phyloP scores from a whole-genome alignment of 2,888 invertebrate genomes.

The Anodontia alba region DNA sequence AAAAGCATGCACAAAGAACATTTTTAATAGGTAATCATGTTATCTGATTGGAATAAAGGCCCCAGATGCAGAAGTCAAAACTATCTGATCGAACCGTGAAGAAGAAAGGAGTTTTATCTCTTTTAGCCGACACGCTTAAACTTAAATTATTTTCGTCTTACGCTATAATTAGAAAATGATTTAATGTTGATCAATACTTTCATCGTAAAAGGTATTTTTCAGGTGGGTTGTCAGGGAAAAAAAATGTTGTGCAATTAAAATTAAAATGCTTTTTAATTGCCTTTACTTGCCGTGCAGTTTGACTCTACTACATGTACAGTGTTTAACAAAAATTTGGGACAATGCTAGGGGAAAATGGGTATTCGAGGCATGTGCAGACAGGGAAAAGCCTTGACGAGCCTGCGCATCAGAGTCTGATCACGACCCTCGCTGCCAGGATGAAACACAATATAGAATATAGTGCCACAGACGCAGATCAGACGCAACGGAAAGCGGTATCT shows the following conservation, averaged over 20 bases:
- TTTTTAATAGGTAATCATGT: constrained; percentile 51
- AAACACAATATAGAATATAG: no score
- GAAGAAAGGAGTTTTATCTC: neutral
- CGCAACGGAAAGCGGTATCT: no score
- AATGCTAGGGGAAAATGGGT: no score
- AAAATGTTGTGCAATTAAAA: neutral
- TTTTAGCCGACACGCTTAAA: constrained; percentile 1
- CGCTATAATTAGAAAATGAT: constrained; percentile 5
- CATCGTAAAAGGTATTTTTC: neutral
- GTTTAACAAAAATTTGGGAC: no score
- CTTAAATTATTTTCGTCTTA: constrained; percentile 1
- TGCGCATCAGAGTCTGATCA: no score
- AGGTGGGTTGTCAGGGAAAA: neutral
- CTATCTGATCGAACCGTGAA: constrained; percentile 5
- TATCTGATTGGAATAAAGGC: constrained; percentile 19
- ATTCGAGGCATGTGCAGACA: no score
- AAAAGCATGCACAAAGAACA: constrained; percentile 50
- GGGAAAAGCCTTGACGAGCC: no score
- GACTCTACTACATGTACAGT: no score
- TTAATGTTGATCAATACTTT: constrained; percentile 5
- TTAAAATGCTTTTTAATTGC: constrained; percentile 8
- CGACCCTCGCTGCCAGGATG: no score
- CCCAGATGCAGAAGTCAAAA: neutral
- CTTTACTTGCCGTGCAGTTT: neutral
- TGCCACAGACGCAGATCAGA: no score